phyloP scores from a whole-genome alignment of 53 echinoderm and acorn worm genomes.

The Pentamera pediparva region DNA sequence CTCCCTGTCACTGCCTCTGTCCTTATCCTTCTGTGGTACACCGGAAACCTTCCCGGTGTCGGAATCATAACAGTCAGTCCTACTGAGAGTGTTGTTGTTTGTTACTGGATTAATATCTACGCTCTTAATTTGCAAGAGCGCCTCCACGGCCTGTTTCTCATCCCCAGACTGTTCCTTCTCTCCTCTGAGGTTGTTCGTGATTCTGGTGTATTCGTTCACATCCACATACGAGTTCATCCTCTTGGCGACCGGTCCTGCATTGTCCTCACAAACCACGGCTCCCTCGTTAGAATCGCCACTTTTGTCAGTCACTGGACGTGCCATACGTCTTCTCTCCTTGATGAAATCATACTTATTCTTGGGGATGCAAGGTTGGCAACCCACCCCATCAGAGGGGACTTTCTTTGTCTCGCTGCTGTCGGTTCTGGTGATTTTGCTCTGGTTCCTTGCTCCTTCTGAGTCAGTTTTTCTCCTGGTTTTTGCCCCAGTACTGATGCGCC shows the following conservation, averaged over 20 bases:
- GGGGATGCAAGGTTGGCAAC: slow-evolving; percentile 15
- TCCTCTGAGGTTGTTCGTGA: slow-evolving; percentile 11
- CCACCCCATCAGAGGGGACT: neutral
- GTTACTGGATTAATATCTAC: slow-evolving; percentile 48
- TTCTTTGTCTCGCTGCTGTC: no score
- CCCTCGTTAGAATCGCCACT: slow-evolving; percentile 15
- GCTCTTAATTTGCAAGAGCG: slow-evolving; percentile 83
- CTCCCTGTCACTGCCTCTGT: neutral
- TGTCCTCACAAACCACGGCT: neutral
- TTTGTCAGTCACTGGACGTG: slow-evolving; percentile 9
- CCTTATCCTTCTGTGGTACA: neutral
- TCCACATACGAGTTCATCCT: slow-evolving; percentile 8
- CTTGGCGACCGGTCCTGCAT: neutral
- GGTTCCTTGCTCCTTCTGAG: neutral
- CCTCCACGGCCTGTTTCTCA: slow-evolving; percentile 88
- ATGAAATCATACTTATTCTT: slow-evolving; percentile 98
- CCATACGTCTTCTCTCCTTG: slow-evolving; percentile 70
- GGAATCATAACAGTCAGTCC: neutral
- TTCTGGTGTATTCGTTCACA: neutral
- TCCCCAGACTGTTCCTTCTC: neutral
- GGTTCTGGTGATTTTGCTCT: neutral
- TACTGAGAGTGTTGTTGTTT: neutral
- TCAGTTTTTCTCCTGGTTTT: neutral
- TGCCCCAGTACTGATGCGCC: neutral
- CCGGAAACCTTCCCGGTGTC: neutral